Percentiles rank a stretch among this genome's conserved stretches.
phyloP scores from a whole-genome alignment of 2,113 vertebrate species.

The Australoheros scitulus region DNA sequence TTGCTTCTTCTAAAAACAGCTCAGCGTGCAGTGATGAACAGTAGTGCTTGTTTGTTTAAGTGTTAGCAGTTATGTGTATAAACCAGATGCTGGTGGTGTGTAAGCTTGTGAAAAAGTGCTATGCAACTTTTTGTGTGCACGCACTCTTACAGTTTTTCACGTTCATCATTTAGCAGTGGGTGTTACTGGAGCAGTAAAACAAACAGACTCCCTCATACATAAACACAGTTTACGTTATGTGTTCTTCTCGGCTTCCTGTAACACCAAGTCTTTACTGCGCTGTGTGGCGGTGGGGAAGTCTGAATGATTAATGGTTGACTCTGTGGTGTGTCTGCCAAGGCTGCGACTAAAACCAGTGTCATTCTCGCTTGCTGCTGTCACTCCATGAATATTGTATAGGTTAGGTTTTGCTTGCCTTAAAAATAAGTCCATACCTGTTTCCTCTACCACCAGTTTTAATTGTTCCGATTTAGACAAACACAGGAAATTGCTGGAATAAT shows the following conservation, averaged over 20 bases:
- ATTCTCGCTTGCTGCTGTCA: slow-evolving; percentile 57
- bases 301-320: slow-evolving; percentile 71
- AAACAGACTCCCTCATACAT: slow-evolving; percentile 1
- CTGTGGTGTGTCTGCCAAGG: slow-evolving; percentile 55
- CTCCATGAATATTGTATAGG: slow-evolving; percentile 69
- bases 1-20: slow-evolving; percentile 10
- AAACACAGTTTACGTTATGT: slow-evolving; percentile 8
- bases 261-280: slow-evolving; percentile 40
- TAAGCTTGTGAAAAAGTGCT: background rate
- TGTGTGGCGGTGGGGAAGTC: slow-evolving; percentile 50
- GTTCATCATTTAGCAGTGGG: background rate
- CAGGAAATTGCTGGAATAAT: background rate
- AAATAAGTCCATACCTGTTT: slow-evolving; percentile 32
- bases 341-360: slow-evolving; percentile 68
- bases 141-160: background rate
- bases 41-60: slow-evolving; percentile 24
- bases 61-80: slow-evolving; percentile 21
- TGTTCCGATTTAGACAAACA: background rate
- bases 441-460: slow-evolving; percentile 10
- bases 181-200: slow-evolving; percentile 15
- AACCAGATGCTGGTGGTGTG: background rate
- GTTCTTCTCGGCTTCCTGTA: slow-evolving; percentile 46
- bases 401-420: slow-evolving; percentile 35
- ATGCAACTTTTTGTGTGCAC: background rate
- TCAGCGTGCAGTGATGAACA: slow-evolving; percentile 16